A percentile compares a stretch with the other conserved stretches of the same genome.
Conservation (phyloP, 1,140 invertebrate genomes). For the Brachionus rotundiformis region DNA sequence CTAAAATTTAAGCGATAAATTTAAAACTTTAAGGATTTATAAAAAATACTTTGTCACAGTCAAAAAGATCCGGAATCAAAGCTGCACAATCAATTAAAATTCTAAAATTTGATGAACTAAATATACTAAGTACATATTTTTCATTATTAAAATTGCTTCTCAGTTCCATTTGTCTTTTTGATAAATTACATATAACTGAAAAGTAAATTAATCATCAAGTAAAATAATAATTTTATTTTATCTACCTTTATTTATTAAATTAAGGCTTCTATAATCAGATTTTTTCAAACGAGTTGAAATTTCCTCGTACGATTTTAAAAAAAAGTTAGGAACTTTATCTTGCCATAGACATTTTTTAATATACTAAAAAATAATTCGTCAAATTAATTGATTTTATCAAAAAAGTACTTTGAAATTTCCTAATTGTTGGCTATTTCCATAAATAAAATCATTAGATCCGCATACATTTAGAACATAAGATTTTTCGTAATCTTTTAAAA, state of each 20-base stretch:
- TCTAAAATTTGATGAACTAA: not conserved
- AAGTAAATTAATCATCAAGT: not conserved
- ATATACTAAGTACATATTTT: not conserved
- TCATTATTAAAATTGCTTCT: not conserved
- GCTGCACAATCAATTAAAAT: not conserved
- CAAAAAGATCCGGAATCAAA: not conserved
- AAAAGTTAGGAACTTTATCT: slow-evolving; percentile 63
- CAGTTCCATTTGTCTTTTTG: not conserved
- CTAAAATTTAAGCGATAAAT: not conserved
- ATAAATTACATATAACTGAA: not conserved
- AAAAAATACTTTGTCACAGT: not conserved
- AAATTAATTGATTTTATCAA: slow-evolving; percentile 62
- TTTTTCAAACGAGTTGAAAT: slow-evolving; percentile 54
- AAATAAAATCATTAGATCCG: slow-evolving; percentile 41
- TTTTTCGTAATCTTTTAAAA: slow-evolving; percentile 7
- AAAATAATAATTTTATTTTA: not conserved
- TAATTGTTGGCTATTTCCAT: not conserved
- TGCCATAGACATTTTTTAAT: slow-evolving; percentile 16
- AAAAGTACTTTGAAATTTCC: slow-evolving; percentile 57
- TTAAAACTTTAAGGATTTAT: too few relatives aligned
- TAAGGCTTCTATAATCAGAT: not conserved
- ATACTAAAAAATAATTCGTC: not conserved
- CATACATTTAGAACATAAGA: slow-evolving; percentile 34
- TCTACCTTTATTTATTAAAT: not conserved
- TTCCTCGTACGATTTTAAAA: slow-evolving; percentile 65